Evolutionary conservation across 2,888 invertebrate species (phyloP).

Genomic region (Balanococcus diminutus): DNA sequence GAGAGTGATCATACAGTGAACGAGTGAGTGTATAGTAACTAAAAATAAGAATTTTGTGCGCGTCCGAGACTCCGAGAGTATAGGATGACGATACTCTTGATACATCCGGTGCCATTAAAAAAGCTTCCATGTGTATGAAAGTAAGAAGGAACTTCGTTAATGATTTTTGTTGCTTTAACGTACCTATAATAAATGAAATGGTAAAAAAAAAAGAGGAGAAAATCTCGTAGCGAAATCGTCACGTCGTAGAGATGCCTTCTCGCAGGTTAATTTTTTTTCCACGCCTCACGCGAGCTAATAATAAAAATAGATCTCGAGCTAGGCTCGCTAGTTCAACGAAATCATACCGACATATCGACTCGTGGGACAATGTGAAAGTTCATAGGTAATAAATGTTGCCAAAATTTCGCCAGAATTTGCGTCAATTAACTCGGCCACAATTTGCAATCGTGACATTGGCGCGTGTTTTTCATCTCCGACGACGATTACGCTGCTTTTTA

Average conservation of each 20-base stretch:
- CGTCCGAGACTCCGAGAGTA: not conserved
- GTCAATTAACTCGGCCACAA: not conserved
- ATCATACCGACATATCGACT: not conserved
- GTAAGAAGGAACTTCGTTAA: constrained; percentile 12
- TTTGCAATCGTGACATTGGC: not conserved
- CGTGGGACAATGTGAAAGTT: not conserved
- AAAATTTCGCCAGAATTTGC: not conserved
- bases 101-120: not conserved
- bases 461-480: not conserved
- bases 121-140: not conserved
- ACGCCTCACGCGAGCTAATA: too few relatives aligned
- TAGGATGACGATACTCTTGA: not conserved
- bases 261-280: not conserved
- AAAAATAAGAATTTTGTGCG: not conserved
- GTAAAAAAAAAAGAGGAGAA: not conserved
- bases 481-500: not conserved
- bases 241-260: not conserved
- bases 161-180: constrained; percentile 15
- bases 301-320: not conserved
- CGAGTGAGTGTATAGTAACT: not conserved
- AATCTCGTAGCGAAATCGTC: constrained; percentile 2
- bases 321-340: not conserved
- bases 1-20: not conserved
- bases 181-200: not conserved
- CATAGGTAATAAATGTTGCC: not conserved